phyloP scores from a whole-genome alignment of 2,888 invertebrate species.

The Meghimatium bilineatum region DNA sequence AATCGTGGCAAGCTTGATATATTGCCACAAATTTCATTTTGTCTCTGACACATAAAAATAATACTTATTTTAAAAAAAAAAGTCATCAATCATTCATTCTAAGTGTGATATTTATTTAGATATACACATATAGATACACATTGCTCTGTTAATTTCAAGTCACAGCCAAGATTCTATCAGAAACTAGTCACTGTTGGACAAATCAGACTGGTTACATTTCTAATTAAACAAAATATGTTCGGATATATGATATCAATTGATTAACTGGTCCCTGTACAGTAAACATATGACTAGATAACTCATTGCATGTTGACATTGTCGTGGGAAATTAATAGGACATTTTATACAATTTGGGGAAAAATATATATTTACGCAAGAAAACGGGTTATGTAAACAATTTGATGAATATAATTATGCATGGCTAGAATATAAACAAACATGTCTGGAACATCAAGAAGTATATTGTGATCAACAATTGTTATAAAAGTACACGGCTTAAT shows the following conservation, averaged over 20 bases:
- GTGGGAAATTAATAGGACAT: neutral
- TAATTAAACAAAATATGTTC: neutral
- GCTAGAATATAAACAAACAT: neutral
- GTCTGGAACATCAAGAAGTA: neutral
- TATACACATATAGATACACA: neutral
- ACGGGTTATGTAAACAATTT: neutral
- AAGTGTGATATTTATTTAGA: too few relatives aligned
- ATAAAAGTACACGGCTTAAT: neutral
- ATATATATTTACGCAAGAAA: neutral
- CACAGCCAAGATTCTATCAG: slow-evolving; percentile 1
- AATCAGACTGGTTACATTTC: neutral
- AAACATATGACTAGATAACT: slow-evolving; percentile 3
- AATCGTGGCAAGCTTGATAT: too few relatives aligned
- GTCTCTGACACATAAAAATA: too few relatives aligned
- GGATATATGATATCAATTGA: neutral
- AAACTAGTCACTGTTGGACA: neutral
- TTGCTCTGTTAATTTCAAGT: neutral
- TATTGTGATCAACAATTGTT: neutral
- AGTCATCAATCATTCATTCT: too few relatives aligned
- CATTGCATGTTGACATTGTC: slow-evolving; percentile 20
- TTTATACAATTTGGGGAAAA: neutral
- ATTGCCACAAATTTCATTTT: too few relatives aligned
- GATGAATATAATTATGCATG: neutral
- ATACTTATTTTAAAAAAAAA: too few relatives aligned
- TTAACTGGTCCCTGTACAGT: slow-evolving; percentile 19